A percentile compares a stretch with the other conserved stretches of the same genome.
These are phyloP conservation scores for Menidia beryllina DNA, from an alignment of 2,113 vertebrate genomes.

Conservation along the genomic window DNA sequence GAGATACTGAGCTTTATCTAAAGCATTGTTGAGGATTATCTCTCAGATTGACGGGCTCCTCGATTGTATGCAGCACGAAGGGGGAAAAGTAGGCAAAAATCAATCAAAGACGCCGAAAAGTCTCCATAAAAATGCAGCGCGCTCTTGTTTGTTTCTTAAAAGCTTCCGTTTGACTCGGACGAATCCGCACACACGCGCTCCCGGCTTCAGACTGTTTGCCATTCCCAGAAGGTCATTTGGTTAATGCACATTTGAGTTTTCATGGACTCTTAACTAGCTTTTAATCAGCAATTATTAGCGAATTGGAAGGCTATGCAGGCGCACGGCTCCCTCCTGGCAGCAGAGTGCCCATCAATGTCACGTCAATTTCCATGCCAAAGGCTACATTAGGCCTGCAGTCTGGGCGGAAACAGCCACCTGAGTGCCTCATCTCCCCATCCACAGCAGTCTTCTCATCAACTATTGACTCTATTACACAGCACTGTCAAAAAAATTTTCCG, in stretches of 20 bases:
- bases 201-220: constrained; percentile 68
- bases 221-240: constrained; percentile 84
- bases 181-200: constrained; percentile 56
- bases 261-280: constrained; percentile 92
- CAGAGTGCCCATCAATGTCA: constrained; percentile 87
- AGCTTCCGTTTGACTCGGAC: constrained; percentile 52
- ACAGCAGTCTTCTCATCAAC: constrained; percentile 71
- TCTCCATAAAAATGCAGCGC: constrained; percentile 7
- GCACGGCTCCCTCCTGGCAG: constrained; percentile 70
- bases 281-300: constrained; percentile 93
- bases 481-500: constrained; percentile 80
- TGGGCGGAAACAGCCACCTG: constrained; percentile 75
- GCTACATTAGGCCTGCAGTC: constrained; percentile 66
- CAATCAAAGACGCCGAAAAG: constrained; percentile 22
- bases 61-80: not conserved
- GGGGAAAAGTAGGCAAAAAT: not conserved
- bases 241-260: constrained; percentile 91
- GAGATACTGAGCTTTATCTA: not conserved
- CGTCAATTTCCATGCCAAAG: constrained; percentile 83
- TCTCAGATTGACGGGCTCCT: not conserved
- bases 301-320: constrained; percentile 79
- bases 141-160: constrained; percentile 52
- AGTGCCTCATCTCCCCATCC: constrained; percentile 75
- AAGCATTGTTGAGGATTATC: not conserved
- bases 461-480: constrained; percentile 79